Conservation (phyloP, 1,140 invertebrate genomes). For the Meloidogyne chitwoodi region DNA sequence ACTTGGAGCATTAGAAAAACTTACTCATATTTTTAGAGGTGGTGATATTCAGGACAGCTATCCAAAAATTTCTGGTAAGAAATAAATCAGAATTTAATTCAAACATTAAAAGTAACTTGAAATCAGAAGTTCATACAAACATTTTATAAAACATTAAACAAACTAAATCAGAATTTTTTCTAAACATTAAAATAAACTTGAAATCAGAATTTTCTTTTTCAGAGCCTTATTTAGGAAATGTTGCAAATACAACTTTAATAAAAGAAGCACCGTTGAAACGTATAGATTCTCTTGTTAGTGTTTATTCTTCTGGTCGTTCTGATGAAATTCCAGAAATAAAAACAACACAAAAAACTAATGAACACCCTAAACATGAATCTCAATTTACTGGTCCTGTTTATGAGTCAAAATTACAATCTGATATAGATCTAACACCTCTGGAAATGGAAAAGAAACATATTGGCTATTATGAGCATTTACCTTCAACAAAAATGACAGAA, state of each 20-base stretch:
- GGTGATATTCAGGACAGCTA: too few species aligned
- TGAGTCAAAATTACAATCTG: slow-evolving; percentile 8
- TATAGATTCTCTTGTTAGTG: not conserved
- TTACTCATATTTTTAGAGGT: not conserved
- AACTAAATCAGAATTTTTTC: too few species aligned
- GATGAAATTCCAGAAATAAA: slow-evolving; percentile 8
- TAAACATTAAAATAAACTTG: too few species aligned
- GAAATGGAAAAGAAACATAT: not conserved
- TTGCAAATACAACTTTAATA: not conserved
- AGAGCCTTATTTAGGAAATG: not conserved
- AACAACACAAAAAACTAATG: too few species aligned
- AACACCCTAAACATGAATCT: not conserved
- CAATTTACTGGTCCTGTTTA: slow-evolving; percentile 12
- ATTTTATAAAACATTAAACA: too few species aligned
- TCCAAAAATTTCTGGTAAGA: too few species aligned
- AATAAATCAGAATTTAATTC: too few species aligned
- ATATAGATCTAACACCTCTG: too few species aligned
- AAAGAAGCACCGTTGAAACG: not conserved
- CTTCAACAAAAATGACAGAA: not conserved
- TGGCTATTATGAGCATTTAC: not conserved
- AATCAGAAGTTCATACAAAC: too few species aligned
- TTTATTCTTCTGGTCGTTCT: slow-evolving; percentile 28
- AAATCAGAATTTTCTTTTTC: not conserved
- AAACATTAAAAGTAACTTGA: too few species aligned
- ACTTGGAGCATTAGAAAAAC: not conserved